Conservation (phyloP, 2,888 invertebrate species). For the Glomeris marginata region DNA sequence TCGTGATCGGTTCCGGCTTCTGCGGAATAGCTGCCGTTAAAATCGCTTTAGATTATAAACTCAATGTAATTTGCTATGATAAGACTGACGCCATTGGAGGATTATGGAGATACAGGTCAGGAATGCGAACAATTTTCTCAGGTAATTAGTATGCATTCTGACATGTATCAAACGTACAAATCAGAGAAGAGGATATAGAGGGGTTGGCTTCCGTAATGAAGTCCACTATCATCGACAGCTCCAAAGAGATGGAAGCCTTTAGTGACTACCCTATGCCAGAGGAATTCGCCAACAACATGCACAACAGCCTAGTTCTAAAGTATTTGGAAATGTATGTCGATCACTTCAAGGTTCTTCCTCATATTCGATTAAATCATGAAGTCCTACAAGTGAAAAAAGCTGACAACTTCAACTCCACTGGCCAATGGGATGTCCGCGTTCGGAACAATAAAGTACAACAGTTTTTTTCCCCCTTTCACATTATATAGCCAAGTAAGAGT, state of each 20-base stretch:
- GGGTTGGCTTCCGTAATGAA: constrained; percentile 27
- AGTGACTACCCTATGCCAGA: constrained; percentile 33
- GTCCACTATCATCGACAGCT: constrained; percentile 29
- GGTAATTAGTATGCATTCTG: too few species aligned
- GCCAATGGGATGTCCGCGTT: constrained; percentile 25
- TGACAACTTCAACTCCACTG: constrained; percentile 23
- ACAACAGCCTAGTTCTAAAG: constrained; percentile 27
- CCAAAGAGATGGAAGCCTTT: constrained; percentile 29
- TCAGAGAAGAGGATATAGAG: constrained; percentile 21
- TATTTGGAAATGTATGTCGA: constrained; percentile 24
- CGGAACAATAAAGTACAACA: constrained; percentile 17
- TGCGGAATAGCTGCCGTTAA: too few species aligned
- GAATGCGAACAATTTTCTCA: too few species aligned
- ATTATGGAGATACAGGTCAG: too few species aligned
- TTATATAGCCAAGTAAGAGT: not conserved
- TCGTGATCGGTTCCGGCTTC: too few species aligned
- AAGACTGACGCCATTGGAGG: too few species aligned
- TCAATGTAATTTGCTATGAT: too few species aligned
- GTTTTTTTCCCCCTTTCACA: not conserved
- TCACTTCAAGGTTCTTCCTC: constrained; percentile 17
- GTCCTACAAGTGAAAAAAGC: constrained; percentile 9
- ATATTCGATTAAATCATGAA: constrained; percentile 15
- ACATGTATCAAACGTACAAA: too few species aligned
- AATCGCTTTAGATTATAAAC: too few species aligned
- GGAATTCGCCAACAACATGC: constrained; percentile 33